A percentile compares a stretch with the other conserved stretches of the same genome.
Evolutionary conservation across 2,797 vertebrate genomes (phyloP).

Genomic region (Pampus argenteus): DNA sequence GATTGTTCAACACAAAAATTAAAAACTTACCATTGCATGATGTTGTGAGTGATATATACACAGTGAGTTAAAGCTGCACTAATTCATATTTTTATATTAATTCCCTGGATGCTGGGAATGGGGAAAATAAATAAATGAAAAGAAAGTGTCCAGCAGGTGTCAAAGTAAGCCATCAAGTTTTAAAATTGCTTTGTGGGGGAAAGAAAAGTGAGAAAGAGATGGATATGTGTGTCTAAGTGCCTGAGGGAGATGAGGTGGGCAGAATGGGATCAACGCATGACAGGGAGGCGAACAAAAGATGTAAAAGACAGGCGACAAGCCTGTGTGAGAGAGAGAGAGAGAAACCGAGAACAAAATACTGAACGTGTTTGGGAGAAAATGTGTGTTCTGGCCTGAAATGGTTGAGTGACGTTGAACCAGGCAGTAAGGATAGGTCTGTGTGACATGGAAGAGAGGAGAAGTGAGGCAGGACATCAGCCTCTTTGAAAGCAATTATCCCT

Average conservation of each 20-base stretch:
- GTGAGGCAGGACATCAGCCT: constrained; percentile 17
- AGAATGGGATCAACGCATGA: constrained; percentile 12
- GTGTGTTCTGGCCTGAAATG: constrained; percentile 10
- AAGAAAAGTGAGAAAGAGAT: not conserved
- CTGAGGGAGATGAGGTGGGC: not conserved
- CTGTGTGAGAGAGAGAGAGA: not conserved
- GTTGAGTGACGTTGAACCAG: not conserved
- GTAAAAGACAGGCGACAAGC: not conserved
- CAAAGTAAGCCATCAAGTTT: constrained; percentile 23
- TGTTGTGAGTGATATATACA: too few relatives aligned
- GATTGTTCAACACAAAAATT: not conserved
- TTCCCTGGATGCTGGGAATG: not conserved
- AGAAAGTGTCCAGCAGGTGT: constrained; percentile 8
- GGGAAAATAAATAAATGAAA: not conserved
- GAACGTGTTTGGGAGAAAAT: not conserved
- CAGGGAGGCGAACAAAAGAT: not conserved
- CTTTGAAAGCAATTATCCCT: constrained; percentile 69
- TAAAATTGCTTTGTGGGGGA: not conserved
- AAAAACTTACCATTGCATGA: not conserved
- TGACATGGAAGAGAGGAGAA: not conserved
- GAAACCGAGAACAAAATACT: constrained; percentile 11
- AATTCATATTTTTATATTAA: too few relatives aligned
- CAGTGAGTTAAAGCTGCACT: too few relatives aligned
- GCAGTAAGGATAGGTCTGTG: not conserved
- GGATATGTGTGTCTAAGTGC: constrained; percentile 12